Evolutionary conservation across 2,888 invertebrate species (phyloP).

Genomic region (Trichogramma dendrolimi): DNA sequence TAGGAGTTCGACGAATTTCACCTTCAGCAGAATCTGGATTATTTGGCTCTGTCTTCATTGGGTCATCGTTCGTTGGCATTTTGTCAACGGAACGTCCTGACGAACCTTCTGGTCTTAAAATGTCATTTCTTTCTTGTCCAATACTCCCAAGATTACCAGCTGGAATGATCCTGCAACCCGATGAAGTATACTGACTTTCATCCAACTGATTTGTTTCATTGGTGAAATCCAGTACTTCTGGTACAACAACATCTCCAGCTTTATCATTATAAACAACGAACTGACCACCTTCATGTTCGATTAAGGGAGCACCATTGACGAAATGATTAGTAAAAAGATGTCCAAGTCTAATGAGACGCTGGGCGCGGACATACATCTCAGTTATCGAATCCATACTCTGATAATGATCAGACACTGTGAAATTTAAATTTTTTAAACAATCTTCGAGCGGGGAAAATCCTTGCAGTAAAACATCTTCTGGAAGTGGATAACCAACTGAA

Average conservation of each 20-base stretch:
- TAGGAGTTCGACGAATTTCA: too few species aligned
- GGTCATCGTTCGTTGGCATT: too few species aligned
- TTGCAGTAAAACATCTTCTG: slow-evolving; percentile 75
- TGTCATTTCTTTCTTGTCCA: too few species aligned
- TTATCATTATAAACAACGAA: slow-evolving; percentile 50
- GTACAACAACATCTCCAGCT: slow-evolving; percentile 54
- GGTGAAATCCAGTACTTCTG: slow-evolving; percentile 55
- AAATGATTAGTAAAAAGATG: slow-evolving; percentile 53
- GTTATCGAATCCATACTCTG: slow-evolving; percentile 48
- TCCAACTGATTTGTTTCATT: slow-evolving; percentile 36
- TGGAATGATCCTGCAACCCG: too few species aligned
- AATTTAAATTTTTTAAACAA: slow-evolving; percentile 57
- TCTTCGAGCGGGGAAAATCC: slow-evolving; percentile 72
- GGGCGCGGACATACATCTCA: slow-evolving; percentile 54
- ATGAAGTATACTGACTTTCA: slow-evolving; percentile 29
- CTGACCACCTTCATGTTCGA: slow-evolving; percentile 42
- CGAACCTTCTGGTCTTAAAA: too few species aligned
- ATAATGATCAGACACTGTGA: slow-evolving; percentile 48
- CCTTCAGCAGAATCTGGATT: too few species aligned
- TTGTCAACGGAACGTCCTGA: too few species aligned
- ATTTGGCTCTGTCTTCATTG: too few species aligned
- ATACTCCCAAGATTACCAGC: too few species aligned
- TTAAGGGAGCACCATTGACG: slow-evolving; percentile 50
- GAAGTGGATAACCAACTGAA: slow-evolving; percentile 56
- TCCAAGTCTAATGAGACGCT: slow-evolving; percentile 55